These are phyloP conservation scores for Sympetrum striolatum DNA, from an alignment of 2,888 invertebrate species.

Conservation along the genomic window DNA sequence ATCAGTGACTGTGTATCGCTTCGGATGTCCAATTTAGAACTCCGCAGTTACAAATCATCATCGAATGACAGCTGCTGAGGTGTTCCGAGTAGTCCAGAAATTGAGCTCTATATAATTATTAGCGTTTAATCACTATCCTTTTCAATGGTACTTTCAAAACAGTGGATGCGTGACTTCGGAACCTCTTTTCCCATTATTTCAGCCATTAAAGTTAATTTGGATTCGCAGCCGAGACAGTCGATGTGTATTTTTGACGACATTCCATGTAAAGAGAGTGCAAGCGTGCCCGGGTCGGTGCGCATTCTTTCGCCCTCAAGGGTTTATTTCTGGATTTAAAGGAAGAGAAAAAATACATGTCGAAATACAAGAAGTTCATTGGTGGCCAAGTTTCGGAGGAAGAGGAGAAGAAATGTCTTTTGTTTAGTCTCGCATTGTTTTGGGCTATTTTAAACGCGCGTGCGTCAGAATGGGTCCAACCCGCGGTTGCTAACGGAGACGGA, in stretches of 20 bases:
- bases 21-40: too few species aligned
- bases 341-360: constrained; percentile 1
- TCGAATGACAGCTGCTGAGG: too few species aligned
- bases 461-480: neutral
- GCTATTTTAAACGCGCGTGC: neutral
- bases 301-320: neutral
- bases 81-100: too few species aligned
- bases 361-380: neutral
- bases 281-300: neutral
- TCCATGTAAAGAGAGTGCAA: neutral
- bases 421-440: constrained; percentile 20
- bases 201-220: too few species aligned
- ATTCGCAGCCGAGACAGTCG: neutral
- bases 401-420: neutral
- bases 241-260: neutral
- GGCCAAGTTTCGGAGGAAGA: constrained; percentile 23
- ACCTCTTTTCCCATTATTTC: too few species aligned
- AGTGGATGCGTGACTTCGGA: too few species aligned
- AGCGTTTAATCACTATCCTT: too few species aligned
- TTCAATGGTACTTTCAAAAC: too few species aligned
- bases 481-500: neutral
- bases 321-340: constrained; percentile 15
- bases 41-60: too few species aligned
- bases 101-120: too few species aligned
- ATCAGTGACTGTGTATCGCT: too few species aligned